Conservation (phyloP, 2,888 invertebrate species). For the Apodemia hepburni region DNA sequence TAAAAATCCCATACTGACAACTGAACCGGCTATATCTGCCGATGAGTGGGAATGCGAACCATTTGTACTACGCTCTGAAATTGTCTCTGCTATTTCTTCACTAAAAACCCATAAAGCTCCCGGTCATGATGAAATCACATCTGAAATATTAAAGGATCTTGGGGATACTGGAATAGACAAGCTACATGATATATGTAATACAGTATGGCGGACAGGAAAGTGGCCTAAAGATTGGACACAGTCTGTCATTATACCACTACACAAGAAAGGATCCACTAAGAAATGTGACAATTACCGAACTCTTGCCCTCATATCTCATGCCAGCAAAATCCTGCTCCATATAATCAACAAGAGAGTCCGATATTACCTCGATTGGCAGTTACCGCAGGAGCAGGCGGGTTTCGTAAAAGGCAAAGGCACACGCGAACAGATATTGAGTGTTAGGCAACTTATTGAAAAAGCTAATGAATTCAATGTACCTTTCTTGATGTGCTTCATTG, state of each 20-base stretch:
- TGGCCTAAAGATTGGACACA: slow-evolving; percentile 7
- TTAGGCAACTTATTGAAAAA: too few species aligned
- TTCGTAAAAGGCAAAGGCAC: not conserved
- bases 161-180: too few species aligned
- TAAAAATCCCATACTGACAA: not conserved
- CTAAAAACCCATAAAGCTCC: too few species aligned
- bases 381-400: not conserved
- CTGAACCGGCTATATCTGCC: too few species aligned
- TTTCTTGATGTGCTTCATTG: slow-evolving; percentile 22
- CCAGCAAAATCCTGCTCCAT: slow-evolving; percentile 11
- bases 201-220: not conserved
- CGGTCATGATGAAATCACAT: too few species aligned
- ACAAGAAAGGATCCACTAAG: slow-evolving; percentile 22
- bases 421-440: slow-evolving; percentile 18
- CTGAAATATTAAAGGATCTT: too few species aligned
- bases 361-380: not conserved
- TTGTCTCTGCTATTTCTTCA: too few species aligned
- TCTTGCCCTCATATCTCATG: slow-evolving; percentile 15
- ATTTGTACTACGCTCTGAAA: too few species aligned
- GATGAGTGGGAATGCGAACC: too few species aligned
- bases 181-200: not conserved
- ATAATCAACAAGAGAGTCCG: not conserved
- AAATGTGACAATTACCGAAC: slow-evolving; percentile 21
- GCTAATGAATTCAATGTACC: too few species aligned
- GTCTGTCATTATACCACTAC: slow-evolving; percentile 5